Percentiles rank a stretch among this genome's conserved stretches.
phyloP scores from a whole-genome alignment of 2,113 vertebrate genomes.

The Baryphthengus martii region DNA sequence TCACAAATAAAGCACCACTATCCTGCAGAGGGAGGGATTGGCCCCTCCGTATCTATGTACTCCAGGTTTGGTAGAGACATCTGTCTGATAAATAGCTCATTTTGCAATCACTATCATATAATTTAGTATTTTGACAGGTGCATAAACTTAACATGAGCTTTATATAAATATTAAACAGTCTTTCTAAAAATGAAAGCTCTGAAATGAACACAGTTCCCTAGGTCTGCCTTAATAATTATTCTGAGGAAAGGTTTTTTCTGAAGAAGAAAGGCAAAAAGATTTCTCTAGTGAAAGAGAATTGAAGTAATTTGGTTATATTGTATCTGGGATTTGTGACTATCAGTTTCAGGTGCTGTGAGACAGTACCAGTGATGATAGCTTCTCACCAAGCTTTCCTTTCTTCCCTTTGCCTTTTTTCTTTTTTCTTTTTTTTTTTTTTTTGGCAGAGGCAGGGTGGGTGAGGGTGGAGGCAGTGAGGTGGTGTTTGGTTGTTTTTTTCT shows the following conservation, averaged over 20 bases:
- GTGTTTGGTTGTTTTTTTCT: neutral
- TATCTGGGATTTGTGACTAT: neutral
- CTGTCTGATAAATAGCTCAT: conserved; percentile 70
- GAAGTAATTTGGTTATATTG: conserved; percentile 13
- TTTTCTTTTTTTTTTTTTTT: neutral
- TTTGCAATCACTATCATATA: conserved; percentile 69
- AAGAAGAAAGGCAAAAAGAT: conserved; percentile 21
- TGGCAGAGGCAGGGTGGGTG: too few relatives aligned
- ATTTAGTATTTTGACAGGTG: conserved; percentile 71
- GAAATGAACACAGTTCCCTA: conserved; percentile 42
- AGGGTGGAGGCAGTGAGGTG: too few relatives aligned
- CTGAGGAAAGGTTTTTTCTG: neutral
- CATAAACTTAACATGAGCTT: conserved; percentile 70
- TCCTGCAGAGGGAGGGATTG: neutral
- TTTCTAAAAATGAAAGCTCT: conserved; percentile 67
- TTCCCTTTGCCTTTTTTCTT: neutral
- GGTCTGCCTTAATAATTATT: conserved; percentile 55
- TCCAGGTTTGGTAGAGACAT: conserved; percentile 22
- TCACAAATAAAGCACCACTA: neutral
- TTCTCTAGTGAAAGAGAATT: neutral
- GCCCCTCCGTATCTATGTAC: neutral
- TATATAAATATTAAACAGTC: conserved; percentile 73
- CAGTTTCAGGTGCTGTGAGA: neutral
- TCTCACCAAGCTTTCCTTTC: neutral
- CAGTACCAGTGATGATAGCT: neutral